These are phyloP conservation scores for Synanthedon formicaeformis DNA, from an alignment of 2,888 invertebrate species.

Conservation along the genomic window DNA sequence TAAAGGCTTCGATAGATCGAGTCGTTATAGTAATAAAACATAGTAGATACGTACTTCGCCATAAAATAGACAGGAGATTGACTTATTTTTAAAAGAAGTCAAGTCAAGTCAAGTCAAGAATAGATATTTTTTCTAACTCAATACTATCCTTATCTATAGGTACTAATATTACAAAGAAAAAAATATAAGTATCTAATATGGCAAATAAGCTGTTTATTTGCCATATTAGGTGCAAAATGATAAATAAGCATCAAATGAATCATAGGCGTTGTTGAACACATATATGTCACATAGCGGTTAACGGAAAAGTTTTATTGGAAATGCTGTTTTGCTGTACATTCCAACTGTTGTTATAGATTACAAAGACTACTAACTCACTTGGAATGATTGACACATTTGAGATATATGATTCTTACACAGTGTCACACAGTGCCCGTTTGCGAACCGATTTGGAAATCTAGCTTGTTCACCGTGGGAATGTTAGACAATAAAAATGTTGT, in stretches of 20 bases:
- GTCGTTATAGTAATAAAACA: no score
- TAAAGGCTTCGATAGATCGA: background rate
- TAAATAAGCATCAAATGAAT: constrained; percentile 1
- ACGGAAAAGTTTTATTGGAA: constrained; percentile 5
- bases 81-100: no score
- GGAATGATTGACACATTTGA: background rate
- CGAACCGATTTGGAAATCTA: background rate
- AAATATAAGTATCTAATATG: background rate
- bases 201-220: background rate
- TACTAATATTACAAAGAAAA: background rate
- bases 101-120: no score
- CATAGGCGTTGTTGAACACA: background rate
- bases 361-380: background rate
- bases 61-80: no score
- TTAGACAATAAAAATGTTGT: background rate
- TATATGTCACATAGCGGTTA: background rate
- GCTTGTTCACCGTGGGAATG: background rate
- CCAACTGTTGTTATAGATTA: background rate
- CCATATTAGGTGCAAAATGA: background rate
- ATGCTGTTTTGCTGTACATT: constrained; percentile 2
- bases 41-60: no score
- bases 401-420: background rate
- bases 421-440: background rate
- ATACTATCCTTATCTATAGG: no score
- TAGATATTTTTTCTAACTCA: no score